Conservation (phyloP, 2,888 invertebrate species). For the Xanthorhoe designata region DNA sequence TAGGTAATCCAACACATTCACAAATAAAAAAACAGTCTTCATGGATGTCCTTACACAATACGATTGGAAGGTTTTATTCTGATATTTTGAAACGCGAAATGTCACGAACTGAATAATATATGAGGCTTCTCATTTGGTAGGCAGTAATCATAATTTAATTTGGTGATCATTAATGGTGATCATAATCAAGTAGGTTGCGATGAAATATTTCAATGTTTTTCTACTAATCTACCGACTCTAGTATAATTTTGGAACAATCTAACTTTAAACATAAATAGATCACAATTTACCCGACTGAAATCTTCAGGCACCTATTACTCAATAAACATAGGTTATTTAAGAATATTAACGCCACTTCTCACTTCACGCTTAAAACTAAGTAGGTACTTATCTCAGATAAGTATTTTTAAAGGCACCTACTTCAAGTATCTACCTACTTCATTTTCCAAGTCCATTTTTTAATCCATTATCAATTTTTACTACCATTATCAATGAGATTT, state of each 20-base stretch:
- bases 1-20: conserved; percentile 10
- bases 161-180: background rate
- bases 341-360: background rate
- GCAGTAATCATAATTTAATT: background rate
- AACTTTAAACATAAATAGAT: background rate
- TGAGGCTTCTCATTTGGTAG: background rate
- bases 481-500: no score
- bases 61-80: background rate
- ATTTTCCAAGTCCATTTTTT: no score
- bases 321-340: background rate
- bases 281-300: background rate
- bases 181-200: background rate
- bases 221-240: background rate
- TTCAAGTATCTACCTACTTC: no score
- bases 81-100: background rate
- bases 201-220: background rate
- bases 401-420: no score
- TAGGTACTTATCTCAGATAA: no score
- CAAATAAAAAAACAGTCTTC: conserved; percentile 6
- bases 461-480: no score
- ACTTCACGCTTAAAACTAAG: background rate
- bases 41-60: background rate
- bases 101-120: background rate
- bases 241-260: background rate
- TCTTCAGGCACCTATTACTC: background rate